Base-by-base conservation (phyloP, 2,888 invertebrate species). In the Apantesis nais region DNA sequence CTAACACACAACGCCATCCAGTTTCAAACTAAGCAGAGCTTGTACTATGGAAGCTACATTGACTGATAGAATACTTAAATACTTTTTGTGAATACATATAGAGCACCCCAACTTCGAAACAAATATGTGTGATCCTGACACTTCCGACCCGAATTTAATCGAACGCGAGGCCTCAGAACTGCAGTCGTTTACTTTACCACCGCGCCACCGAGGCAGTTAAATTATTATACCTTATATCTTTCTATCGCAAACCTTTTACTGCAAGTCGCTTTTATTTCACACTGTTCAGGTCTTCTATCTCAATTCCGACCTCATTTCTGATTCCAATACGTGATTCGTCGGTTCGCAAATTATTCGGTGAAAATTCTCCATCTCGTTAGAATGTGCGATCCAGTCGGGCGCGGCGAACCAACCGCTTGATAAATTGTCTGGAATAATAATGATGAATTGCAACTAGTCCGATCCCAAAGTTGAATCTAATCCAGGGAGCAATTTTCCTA, bases 391-490 rank as follows among this genome's bases (percentile, higher is more conserved):
- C 89, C 93, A 88, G 90, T 88, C 90, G 92, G 87, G 91, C 86
- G 90, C 89, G 87, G 90, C 92, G 92, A 92, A 92, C 95, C 93
- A 93, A 94, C 94, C 94, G 93, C 93, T 94, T 94, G 95, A 95
- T 94, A 95, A 95, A 95, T 95, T 94, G 95, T 93, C 94, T 93
- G 95, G 95, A 95, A 95, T 95, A 95, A 95, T 94, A 95, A 95
- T 95, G 95, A 95, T 95, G 94, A 94, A 95, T 95, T 94, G 94
- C 94, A 93, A 92, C 94, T 93, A 92, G 90, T 85, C 86, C 88
- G 90, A 87, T 90, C 88, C 89, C 86, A 86, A 89, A 92, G 91
- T 90, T 90, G 86, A 88, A 90, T 90, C 91, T 91, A 92, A 92
- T 92, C 91, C 92, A 90, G 90, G 88, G 86, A 87, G 83, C 86